Conservation (phyloP, 1,140 invertebrate species). For the Drosophila sucinea region DNA sequence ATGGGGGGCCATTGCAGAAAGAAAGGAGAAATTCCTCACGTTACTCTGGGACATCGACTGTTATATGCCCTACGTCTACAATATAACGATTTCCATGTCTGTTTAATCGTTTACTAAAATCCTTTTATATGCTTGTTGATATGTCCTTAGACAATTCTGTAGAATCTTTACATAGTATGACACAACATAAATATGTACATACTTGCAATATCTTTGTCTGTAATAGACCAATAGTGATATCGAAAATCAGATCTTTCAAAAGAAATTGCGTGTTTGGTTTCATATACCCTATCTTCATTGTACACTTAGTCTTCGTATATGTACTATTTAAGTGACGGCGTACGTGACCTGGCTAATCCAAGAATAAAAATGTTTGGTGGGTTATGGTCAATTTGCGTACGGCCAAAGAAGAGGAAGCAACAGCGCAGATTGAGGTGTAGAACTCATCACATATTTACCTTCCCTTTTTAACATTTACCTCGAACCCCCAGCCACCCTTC, state of each 20-base stretch:
- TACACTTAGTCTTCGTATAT: slow-evolving; percentile 15
- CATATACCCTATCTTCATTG: slow-evolving; percentile 26
- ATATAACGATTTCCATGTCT: too few species aligned
- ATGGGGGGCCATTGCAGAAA: neutral
- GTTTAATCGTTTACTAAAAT: too few species aligned
- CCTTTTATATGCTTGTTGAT: too few species aligned
- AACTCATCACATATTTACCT: slow-evolving; percentile 52
- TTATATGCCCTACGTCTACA: neutral
- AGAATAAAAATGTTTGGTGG: slow-evolving; percentile 67
- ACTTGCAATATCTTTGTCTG: neutral
- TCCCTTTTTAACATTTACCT: slow-evolving; percentile 24
- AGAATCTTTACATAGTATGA: too few species aligned
- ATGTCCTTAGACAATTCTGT: too few species aligned
- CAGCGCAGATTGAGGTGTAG: slow-evolving; percentile 22
- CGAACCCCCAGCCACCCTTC: neutral
- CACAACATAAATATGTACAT: neutral
- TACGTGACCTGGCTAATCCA: slow-evolving; percentile 58
- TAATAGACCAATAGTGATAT: too few species aligned
- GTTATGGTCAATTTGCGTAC: slow-evolving; percentile 74
- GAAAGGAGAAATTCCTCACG: neutral
- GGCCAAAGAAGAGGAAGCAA: slow-evolving; percentile 49
- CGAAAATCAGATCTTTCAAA: too few species aligned
- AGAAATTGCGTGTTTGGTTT: neutral
- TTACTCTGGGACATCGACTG: neutral
- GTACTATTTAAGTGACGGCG: slow-evolving; percentile 34